Percentiles rank a stretch among this genome's conserved stretches.
These are phyloP conservation scores for Bimastos eiseni DNA, from an alignment of 2,888 invertebrate genomes.

Conservation along the genomic window DNA sequence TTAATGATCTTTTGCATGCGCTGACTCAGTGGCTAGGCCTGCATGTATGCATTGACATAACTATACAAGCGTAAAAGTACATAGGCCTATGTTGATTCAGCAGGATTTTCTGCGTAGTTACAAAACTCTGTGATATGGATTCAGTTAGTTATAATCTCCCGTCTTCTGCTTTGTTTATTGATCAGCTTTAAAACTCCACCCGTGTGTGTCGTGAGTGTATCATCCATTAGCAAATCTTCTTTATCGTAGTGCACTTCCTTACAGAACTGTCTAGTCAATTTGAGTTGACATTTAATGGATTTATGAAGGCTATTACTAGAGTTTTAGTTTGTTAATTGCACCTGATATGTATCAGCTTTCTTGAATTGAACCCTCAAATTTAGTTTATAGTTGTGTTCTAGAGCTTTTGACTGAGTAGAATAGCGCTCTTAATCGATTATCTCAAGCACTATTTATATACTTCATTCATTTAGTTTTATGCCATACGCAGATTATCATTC, in stretches of 20 bases:
- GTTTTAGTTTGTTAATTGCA: not conserved
- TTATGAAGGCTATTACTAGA: not conserved
- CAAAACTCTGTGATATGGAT: not conserved
- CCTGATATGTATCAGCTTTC: not conserved
- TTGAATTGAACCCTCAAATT: not conserved
- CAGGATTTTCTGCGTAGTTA: not conserved
- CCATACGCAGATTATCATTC: not conserved
- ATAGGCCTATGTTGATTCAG: not conserved
- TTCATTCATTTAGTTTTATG: not conserved
- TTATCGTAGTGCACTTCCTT: not conserved
- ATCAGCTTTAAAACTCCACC: not conserved
- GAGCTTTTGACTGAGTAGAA: not conserved
- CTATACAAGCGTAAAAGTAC: not conserved
- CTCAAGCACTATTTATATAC: not conserved
- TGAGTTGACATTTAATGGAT: not conserved
- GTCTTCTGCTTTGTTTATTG: not conserved
- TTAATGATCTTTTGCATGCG: too few relatives aligned
- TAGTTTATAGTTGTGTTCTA: not conserved
- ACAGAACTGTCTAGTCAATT: not conserved
- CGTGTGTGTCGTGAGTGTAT: conserved; percentile 1
- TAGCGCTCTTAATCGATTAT: not conserved
- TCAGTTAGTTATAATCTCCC: not conserved
- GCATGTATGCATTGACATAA: not conserved
- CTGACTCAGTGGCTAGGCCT: not conserved
- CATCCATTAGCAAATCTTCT: not conserved